These are phyloP conservation scores for Prunella strophiata DNA, from an alignment of 2,797 vertebrate genomes.

Conservation along the genomic window DNA sequence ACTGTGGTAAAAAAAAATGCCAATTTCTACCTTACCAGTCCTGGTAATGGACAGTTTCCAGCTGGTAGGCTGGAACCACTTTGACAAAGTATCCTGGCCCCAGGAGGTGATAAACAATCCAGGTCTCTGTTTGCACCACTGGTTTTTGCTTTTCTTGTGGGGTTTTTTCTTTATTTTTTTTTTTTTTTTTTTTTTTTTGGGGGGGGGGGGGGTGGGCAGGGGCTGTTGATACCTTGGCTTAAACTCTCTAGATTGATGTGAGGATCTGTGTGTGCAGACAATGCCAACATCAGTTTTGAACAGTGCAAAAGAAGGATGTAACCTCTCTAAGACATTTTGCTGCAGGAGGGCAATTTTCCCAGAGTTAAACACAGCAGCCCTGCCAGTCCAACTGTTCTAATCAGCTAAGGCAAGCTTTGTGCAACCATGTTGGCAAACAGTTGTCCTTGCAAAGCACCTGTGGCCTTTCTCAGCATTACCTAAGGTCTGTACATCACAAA, in stretches of 20 bases:
- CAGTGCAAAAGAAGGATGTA: background rate
- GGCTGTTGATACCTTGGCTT: background rate
- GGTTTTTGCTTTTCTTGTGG: background rate
- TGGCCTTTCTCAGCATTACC: background rate
- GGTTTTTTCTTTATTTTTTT: no score
- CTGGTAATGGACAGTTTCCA: background rate
- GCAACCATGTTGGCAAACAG: background rate
- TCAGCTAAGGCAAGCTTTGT: background rate
- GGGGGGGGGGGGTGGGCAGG: rapidly evolving
- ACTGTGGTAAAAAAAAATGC: background rate
- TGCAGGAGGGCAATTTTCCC: background rate
- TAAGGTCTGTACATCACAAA: background rate
- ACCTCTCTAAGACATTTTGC: background rate
- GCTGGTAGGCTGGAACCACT: background rate
- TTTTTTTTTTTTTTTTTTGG: background rate
- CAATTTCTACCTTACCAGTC: background rate
- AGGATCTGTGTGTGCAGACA: background rate
- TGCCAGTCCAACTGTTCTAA: background rate
- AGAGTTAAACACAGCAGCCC: background rate
- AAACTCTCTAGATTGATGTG: background rate
- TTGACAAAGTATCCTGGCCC: background rate
- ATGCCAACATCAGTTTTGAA: background rate
- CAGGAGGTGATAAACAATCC: background rate
- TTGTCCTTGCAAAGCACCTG: background rate
- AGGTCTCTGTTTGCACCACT: background rate